A percentile compares a stretch with the other conserved stretches of the same genome.
These are phyloP conservation scores for Xestobium rufovillosum DNA, from an alignment of 2,888 invertebrate species.

Conservation along the genomic window DNA sequence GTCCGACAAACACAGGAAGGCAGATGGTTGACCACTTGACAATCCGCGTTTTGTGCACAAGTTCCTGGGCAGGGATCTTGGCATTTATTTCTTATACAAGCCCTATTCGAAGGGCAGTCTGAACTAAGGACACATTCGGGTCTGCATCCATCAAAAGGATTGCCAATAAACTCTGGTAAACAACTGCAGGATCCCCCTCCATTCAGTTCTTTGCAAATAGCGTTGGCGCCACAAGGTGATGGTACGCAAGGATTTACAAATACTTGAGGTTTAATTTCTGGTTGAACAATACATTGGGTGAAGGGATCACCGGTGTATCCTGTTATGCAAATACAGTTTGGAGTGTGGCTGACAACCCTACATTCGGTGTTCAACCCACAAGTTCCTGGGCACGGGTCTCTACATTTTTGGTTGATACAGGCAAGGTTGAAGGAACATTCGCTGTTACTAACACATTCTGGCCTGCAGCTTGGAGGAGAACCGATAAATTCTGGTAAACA, in stretches of 20 bases:
- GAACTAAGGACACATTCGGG: constrained; percentile 67
- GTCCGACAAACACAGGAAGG: constrained; percentile 67
- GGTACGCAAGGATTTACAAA: constrained; percentile 57
- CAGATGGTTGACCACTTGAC: constrained; percentile 69
- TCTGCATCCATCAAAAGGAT: constrained; percentile 64
- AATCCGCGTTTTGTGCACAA: constrained; percentile 66
- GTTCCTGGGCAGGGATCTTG: constrained; percentile 64
- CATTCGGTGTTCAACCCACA: constrained; percentile 70
- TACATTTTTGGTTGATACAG: constrained; percentile 67
- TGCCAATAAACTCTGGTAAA: constrained; percentile 59
- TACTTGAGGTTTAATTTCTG: too few species aligned
- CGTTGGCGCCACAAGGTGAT: constrained; percentile 73
- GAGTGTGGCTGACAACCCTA: constrained; percentile 66
- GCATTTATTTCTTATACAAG: constrained; percentile 68
- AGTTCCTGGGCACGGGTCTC: constrained; percentile 62
- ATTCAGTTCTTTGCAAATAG: constrained; percentile 50
- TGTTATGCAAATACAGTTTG: constrained; percentile 63
- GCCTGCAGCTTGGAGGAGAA: constrained; percentile 47
- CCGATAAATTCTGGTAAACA: constrained; percentile 46
- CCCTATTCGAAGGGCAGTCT: constrained; percentile 61
- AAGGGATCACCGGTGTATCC: constrained; percentile 61
- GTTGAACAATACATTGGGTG: constrained; percentile 52
- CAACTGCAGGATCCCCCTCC: constrained; percentile 68
- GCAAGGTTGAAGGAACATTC: constrained; percentile 64
- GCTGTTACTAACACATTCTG: constrained; percentile 64